Evolutionary conservation across 2,888 invertebrate species (phyloP).

Genomic region (Pedicia rivosa): DNA sequence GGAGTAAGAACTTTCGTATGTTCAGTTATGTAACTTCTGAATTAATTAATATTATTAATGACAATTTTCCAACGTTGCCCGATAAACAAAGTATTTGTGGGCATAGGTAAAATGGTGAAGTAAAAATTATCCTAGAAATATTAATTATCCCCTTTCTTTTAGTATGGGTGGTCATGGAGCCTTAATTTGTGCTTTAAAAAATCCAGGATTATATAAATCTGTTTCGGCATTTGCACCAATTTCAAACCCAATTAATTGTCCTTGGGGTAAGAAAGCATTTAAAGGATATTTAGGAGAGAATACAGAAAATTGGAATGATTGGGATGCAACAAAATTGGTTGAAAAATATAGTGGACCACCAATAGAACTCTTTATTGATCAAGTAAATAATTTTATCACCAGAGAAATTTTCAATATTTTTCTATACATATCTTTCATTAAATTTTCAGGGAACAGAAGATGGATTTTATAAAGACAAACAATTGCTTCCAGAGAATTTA

Average conservation of each 20-base stretch:
- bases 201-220: conserved; percentile 72
- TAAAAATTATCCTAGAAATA: conserved; percentile 1
- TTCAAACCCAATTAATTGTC: conserved; percentile 66
- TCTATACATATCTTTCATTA: no score
- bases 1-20: conserved; percentile 90
- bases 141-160: conserved; percentile 25
- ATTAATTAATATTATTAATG: conserved; percentile 54
- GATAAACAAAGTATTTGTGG: conserved; percentile 63
- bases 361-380: conserved; percentile 74
- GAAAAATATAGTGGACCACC: conserved; percentile 70
- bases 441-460: conserved; percentile 63
- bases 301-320: conserved; percentile 54
- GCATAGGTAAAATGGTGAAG: conserved; percentile 39
- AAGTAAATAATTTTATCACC: conserved; percentile 32
- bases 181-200: conserved; percentile 72
- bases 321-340: conserved; percentile 78
- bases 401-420: no score
- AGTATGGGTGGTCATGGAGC: conserved; percentile 99
- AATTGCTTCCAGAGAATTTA: conserved; percentile 74
- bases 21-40: conserved; percentile 85
- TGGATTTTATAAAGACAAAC: conserved; percentile 55
- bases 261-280: conserved; percentile 83
- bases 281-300: conserved; percentile 59
- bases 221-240: conserved; percentile 95
- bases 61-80: conserved; percentile 49